Evolutionary conservation across 2,797 vertebrate genomes (phyloP).

Genomic region (Danio tinwini): DNA sequence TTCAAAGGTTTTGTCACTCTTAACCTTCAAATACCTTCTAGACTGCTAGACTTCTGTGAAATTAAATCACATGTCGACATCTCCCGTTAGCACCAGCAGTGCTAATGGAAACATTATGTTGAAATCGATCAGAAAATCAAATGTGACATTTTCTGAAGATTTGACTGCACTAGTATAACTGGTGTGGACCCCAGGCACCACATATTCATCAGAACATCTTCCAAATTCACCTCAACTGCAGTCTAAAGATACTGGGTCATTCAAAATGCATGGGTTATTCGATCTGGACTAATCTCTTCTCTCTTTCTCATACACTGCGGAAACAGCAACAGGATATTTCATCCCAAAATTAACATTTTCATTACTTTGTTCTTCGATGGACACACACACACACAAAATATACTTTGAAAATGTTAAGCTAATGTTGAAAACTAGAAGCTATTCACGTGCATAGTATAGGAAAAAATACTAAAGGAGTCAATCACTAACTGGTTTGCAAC

Average conservation of each 20-base stretch:
- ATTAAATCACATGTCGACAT: not conserved
- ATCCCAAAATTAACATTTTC: too few relatives aligned
- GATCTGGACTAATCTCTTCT: too few relatives aligned
- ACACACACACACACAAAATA: too few relatives aligned
- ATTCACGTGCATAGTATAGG: too few relatives aligned
- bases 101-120: not conserved
- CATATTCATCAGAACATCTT: not conserved
- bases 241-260: not conserved
- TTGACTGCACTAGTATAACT: not conserved
- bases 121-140: not conserved
- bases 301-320: too few relatives aligned
- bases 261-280: too few relatives aligned
- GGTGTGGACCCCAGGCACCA: not conserved
- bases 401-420: too few relatives aligned
- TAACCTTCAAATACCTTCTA: constrained; percentile 3
- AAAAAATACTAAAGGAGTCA: too few relatives aligned
- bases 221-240: not conserved
- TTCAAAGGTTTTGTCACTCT: constrained; percentile 5
- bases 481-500: too few relatives aligned
- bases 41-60: not conserved
- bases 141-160: not conserved
- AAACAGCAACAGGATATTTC: too few relatives aligned
- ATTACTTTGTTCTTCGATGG: too few relatives aligned
- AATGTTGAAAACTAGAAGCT: too few relatives aligned
- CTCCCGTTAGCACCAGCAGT: not conserved